Conservation (phyloP, 2,888 invertebrate species). For the Megamerina dolium region DNA sequence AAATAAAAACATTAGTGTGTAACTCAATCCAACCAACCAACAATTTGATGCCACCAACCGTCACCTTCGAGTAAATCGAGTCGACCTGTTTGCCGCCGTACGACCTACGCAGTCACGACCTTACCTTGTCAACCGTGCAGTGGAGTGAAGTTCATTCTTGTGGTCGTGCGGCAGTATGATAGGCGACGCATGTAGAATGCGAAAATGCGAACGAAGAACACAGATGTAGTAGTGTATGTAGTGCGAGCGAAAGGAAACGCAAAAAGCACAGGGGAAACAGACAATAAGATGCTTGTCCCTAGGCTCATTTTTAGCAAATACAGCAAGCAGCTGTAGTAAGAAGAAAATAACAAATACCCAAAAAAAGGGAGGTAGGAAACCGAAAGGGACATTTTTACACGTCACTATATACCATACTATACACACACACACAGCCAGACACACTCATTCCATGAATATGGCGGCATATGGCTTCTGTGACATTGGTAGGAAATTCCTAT, state of each 20-base stretch:
- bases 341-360: neutral
- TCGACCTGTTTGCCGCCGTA: no score
- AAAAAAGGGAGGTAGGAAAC: no score
- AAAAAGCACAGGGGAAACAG: neutral
- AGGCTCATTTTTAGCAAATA: neutral
- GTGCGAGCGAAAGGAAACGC: neutral
- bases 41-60: no score
- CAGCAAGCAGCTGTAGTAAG: neutral
- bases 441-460: no score
- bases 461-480: no score
- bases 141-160: neutral
- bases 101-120: constrained; percentile 6
- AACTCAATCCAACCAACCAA: no score
- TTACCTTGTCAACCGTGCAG: neutral
- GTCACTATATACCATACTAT: no score
- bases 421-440: no score
- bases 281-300: constrained; percentile 12
- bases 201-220: constrained; percentile 6
- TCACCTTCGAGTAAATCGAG: no score
- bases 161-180: neutral
- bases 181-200: constrained; percentile 8
- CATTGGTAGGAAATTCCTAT: no score
- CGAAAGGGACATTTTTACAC: no score
- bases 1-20: constrained; percentile 4
- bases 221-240: no score